Conservation (phyloP, 2,888 invertebrate genomes). For the Brachyptera putata region DNA sequence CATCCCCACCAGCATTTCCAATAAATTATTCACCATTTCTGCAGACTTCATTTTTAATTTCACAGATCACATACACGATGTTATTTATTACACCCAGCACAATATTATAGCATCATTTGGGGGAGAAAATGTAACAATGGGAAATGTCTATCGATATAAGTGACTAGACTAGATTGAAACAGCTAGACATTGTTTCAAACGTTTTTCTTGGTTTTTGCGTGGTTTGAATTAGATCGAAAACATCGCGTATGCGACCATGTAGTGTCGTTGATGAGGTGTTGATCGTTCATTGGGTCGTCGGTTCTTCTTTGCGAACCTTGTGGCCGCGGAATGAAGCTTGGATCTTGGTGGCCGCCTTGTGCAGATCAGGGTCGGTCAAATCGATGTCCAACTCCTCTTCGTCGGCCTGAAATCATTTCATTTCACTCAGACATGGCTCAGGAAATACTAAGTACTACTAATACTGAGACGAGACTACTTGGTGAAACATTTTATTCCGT, state of each 20-base stretch:
- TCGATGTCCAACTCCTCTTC: constrained; percentile 81
- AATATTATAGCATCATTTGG: neutral
- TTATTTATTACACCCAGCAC: neutral
- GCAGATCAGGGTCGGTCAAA: constrained; percentile 77
- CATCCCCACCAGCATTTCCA: no score
- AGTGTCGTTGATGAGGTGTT: neutral
- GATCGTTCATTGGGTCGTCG: constrained; percentile 25
- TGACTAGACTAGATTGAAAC: neutral
- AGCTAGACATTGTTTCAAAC: neutral
- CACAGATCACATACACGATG: neutral
- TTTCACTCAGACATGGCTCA: no score
- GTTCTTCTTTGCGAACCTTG: constrained; percentile 73
- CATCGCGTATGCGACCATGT: neutral
- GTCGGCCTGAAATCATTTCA: constrained; percentile 36
- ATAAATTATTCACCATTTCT: constrained; percentile 9
- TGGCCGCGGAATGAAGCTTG: constrained; percentile 90
- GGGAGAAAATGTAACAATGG: neutral
- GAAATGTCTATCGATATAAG: neutral
- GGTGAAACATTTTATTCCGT: no score
- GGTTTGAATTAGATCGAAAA: no score
- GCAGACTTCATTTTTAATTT: neutral
- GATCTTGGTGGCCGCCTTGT: constrained; percentile 87
- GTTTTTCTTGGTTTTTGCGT: neutral
- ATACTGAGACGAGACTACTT: no score
- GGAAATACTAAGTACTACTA: no score